A percentile compares a stretch with the other conserved stretches of the same genome.
Evolutionary conservation across 2,888 invertebrate species (phyloP).

Genomic region (Torymus texanus): DNA sequence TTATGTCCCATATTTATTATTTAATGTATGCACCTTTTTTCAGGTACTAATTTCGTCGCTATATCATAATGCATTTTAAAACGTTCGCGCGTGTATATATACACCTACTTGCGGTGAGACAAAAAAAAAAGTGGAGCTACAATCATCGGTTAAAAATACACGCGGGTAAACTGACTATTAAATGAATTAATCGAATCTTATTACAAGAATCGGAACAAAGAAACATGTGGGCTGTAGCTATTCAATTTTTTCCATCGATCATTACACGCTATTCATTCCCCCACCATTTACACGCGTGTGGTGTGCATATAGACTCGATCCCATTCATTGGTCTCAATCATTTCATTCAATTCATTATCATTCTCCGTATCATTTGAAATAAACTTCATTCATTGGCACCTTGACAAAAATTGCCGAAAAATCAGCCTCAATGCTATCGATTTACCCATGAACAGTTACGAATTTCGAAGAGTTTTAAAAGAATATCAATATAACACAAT

Average conservation of each 20-base stretch:
- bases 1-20: neutral
- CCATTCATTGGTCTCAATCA: constrained; percentile 44
- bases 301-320: no score
- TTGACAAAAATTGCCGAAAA: constrained; percentile 18
- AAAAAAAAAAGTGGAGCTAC: constrained; percentile 16
- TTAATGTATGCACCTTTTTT: constrained; percentile 4
- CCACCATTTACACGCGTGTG: neutral
- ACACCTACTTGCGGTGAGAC: neutral
- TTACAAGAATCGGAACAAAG: constrained; percentile 46
- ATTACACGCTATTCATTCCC: constrained; percentile 42
- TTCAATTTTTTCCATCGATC: constrained; percentile 47
- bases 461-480: neutral
- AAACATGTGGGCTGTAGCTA: constrained; percentile 39
- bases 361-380: constrained; percentile 24
- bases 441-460: constrained; percentile 1
- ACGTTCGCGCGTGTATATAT: neutral
- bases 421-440: constrained; percentile 27
- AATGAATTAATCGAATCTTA: constrained; percentile 39
- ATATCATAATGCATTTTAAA: constrained; percentile 11
- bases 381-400: constrained; percentile 18
- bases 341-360: constrained; percentile 40
- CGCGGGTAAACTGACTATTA: neutral
- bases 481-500: constrained; percentile 4
- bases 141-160: constrained; percentile 39
- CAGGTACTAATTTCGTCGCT: constrained; percentile 2